Evolutionary conservation across 1,140 invertebrate genomes (phyloP), one percentile per base, ranked within the genome.

Genomic region (Hylyphantes graminicola): DNA sequence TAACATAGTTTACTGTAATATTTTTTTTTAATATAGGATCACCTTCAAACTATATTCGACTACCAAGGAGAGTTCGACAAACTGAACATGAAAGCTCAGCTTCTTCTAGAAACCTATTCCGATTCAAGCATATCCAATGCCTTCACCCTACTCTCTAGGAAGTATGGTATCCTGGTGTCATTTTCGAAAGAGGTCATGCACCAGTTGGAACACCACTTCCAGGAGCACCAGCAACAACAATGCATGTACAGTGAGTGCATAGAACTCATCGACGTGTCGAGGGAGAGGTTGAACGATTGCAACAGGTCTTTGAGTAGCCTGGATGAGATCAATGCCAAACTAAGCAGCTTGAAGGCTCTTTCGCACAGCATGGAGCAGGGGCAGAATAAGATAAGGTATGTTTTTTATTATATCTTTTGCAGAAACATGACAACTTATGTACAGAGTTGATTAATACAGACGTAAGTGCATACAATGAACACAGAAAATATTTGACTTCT

Each of bases 111-210:
- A 90, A 97, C 95, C 0, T 98, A 96, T 88, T 94, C 96, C 21
- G 96, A 98, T 88, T 97, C 96, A 0, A 92, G 96, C 86, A 94
- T 98, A 57, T 97, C 96, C 12, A 98, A 97, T 90, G 95, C 95
- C 11, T 94, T 98, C 54, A 97, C 96, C 54, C 96, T 98, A 89
- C 90, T 98, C 15, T 96, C 96, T 0, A 97, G 96, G 0, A 97
- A 97, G 89, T 98, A 98, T 87, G 97, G 97, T 89, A 94, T 95
- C 0, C 90, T 98, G n/a, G 89, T 97, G 21, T 96, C 96, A 0
- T 88, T 96, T 17, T 95, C 96, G 12, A 98, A 98, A 90, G 97
- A 97, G 91, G 94, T 97, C 13, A 96, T 97, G 95, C 92, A 96
- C 87, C 92, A 95, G 54, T 90, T 97, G 48, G 96, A 97, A 90